Evolutionary conservation across 2,113 vertebrate genomes (phyloP), one percentile per base, ranked within the genome.

Genomic region (Sitta europaea): DNA sequence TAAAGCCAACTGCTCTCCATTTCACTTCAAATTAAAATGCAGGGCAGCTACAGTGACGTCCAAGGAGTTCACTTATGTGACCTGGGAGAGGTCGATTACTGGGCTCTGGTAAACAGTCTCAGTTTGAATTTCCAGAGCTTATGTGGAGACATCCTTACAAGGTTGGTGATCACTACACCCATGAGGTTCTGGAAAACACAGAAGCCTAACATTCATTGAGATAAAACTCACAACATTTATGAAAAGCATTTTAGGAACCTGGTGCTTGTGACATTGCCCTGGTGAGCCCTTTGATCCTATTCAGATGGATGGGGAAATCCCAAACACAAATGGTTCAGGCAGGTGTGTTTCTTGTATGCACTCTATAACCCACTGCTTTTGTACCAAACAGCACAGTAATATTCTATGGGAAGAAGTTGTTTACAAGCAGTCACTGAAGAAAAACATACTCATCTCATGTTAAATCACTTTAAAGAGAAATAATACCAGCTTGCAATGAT

Each of bases 61-160:
- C 40, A 66, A 95, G 90, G 57, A 94, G 72, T 70, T 83, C 78
- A 73, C 67, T 73, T 42, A 40, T 5, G 55, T 88, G 91, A 94
- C 88, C 92, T 62, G 8, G 2, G 47, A 80, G 47, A 80, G 88
- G 83, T 90, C 0, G 2, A n/a, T 43, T 63, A 58, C 63, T 31
- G 78, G n/a, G 53, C 38, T 77, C 23, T 66, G 35, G 54, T 77
- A 92, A 92, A 93, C 27, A 93, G 66, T 19, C 75, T 66, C 70
- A 51, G 67, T 76, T 58, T 83, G 71, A 73, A 71, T 90, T 93
- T 96, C 90, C 82, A 96, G 71, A 76, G 74, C 45, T 82, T 48
- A 33, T 36, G 74, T 61, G 45, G 50, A 82, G 70, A 88, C 50
- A 35, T 51, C 85, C 78, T 66, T 76, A 90, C 58, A 92, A 76